Evolutionary conservation across 2,888 invertebrate species (phyloP).

Genomic region (Linyphia triangularis): DNA sequence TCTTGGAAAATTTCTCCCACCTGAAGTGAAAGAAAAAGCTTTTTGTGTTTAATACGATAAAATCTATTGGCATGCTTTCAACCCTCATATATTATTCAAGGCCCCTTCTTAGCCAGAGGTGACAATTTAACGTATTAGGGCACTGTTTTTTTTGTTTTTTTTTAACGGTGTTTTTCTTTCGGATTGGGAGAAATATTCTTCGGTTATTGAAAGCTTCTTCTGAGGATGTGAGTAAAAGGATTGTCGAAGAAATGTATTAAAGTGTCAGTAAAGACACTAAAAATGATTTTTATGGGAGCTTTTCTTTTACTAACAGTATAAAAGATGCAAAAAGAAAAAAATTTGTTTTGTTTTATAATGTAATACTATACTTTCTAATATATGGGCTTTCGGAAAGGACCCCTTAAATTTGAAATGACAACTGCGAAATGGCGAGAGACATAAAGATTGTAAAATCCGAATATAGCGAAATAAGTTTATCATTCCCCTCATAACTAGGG

Average conservation of each 20-base stretch:
- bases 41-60: background rate
- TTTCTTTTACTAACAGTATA: too few species aligned
- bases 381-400: too few species aligned
- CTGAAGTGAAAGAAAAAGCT: background rate
- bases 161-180: background rate
- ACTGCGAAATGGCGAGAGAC: too few species aligned
- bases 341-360: too few species aligned
- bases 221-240: background rate
- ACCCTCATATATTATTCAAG: constrained; percentile 30
- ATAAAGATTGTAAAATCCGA: too few species aligned
- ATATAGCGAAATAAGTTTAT: too few species aligned
- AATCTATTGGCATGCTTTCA: constrained; percentile 42
- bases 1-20: background rate
- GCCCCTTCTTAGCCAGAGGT: background rate
- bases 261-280: background rate
- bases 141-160: background rate
- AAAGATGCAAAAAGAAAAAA: too few species aligned
- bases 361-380: too few species aligned
- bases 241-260: background rate
- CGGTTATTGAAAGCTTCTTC: background rate
- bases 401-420: too few species aligned
- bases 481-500: too few species aligned
- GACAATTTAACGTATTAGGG: constrained; percentile 47
- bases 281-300: background rate
- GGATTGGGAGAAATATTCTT: background rate